phyloP scores from a whole-genome alignment of 1,140 invertebrate genomes.

The Musca vetustissima region DNA sequence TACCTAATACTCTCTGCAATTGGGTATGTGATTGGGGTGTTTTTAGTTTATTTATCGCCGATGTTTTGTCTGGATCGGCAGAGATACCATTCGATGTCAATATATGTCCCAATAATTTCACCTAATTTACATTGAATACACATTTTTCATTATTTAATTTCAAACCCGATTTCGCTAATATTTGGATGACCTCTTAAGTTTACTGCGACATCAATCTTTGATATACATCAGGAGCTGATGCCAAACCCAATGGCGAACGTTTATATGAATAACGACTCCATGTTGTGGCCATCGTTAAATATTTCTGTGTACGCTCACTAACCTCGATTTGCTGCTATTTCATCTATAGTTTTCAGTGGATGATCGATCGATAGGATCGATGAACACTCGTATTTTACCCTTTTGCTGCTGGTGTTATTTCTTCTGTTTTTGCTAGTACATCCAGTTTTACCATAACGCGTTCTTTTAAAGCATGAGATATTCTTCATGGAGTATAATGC shows the following conservation, averaged over 20 bases:
- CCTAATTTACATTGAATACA: too few relatives aligned
- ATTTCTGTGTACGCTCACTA: slow-evolving; percentile 48
- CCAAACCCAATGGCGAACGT: slow-evolving; percentile 44
- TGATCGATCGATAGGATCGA: not conserved
- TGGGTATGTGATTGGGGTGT: too few relatives aligned
- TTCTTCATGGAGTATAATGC: not conserved
- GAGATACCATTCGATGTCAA: too few relatives aligned
- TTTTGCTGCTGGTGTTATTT: not conserved
- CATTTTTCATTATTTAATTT: too few relatives aligned
- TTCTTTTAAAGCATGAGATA: not conserved
- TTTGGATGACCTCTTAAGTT: slow-evolving; percentile 34
- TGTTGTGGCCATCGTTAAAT: slow-evolving; percentile 43
- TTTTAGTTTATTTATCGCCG: too few relatives aligned
- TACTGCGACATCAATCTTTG: slow-evolving; percentile 31
- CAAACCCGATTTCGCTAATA: slow-evolving; percentile 32
- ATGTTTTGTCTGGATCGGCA: too few relatives aligned
- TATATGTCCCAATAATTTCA: too few relatives aligned
- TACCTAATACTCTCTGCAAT: too few relatives aligned
- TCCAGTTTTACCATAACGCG: not conserved
- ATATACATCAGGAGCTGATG: slow-evolving; percentile 38
- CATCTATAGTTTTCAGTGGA: not conserved
- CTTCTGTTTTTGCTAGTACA: not conserved
- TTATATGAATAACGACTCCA: slow-evolving; percentile 45
- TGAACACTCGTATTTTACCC: not conserved
- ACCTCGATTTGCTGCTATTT: slow-evolving; percentile 38